phyloP scores from a whole-genome alignment of 2,888 invertebrate species.

The Harpalus rufipes region DNA sequence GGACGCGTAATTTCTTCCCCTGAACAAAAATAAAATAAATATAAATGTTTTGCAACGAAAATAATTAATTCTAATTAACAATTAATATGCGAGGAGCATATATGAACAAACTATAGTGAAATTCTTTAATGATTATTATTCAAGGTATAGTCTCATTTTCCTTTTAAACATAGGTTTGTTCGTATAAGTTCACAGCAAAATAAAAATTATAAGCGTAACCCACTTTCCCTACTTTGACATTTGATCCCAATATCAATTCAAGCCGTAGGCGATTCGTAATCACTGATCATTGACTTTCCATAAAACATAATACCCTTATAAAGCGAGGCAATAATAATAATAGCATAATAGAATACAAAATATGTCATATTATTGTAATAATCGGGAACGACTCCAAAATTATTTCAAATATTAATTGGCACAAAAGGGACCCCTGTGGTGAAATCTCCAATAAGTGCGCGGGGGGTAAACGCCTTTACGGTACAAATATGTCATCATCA shows the following conservation, averaged over 20 bases:
- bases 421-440: too few species aligned
- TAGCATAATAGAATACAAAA: neutral
- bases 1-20: conserved; percentile 89
- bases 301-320: neutral
- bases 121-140: neutral
- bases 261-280: neutral
- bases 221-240: neutral
- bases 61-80: neutral
- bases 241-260: neutral
- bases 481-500: too few species aligned
- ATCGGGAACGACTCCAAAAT: too few species aligned
- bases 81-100: neutral
- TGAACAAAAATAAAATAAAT: conserved; percentile 72
- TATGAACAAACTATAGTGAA: too few species aligned
- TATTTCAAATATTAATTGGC: too few species aligned
- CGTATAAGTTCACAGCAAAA: neutral
- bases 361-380: too few species aligned
- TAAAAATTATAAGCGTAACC: neutral
- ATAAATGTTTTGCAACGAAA: neutral
- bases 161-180: conserved; percentile 2
- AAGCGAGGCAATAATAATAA: neutral
- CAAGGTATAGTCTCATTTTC: neutral
- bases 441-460: too few species aligned
- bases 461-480: too few species aligned
- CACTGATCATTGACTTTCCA: neutral